phyloP scores from a whole-genome alignment of 2,888 invertebrate genomes.

The Nomada flava region DNA sequence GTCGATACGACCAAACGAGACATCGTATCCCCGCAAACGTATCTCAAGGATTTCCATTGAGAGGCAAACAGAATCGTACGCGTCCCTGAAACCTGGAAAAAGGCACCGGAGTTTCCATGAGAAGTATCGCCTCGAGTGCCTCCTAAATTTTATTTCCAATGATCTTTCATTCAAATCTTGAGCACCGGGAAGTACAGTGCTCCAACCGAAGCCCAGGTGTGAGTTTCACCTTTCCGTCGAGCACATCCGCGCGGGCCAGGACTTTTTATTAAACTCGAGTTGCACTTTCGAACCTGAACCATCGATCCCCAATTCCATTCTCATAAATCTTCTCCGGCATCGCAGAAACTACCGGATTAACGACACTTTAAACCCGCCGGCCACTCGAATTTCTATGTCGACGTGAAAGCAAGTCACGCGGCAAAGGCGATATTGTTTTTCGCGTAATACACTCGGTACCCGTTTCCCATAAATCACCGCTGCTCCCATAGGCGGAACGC shows the following conservation, averaged over 20 bases:
- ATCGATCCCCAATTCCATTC: neutral
- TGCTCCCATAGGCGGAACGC: constrained; percentile 4
- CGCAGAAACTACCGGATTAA: neutral
- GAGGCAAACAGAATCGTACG: neutral
- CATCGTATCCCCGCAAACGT: constrained; percentile 20
- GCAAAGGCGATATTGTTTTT: constrained; percentile 42
- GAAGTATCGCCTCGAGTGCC: too few species aligned
- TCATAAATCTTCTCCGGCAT: constrained; percentile 2
- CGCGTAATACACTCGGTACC: constrained; percentile 43
- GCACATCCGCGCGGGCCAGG: neutral
- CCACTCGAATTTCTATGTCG: constrained; percentile 8
- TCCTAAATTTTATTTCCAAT: too few species aligned
- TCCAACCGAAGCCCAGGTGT: too few species aligned
- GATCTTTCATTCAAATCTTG: too few species aligned
- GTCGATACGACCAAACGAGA: constrained; percentile 12
- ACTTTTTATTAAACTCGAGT: neutral
- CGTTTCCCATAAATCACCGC: constrained; percentile 50
- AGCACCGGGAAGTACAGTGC: too few species aligned
- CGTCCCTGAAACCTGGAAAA: too few species aligned
- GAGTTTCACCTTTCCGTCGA: too few species aligned
- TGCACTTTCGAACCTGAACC: neutral
- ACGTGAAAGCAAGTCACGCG: constrained; percentile 28
- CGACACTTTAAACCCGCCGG: constrained; percentile 19
- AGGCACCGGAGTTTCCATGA: too few species aligned
- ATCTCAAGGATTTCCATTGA: neutral